Conservation (phyloP, 2,888 invertebrate genomes). For the Spatulosminthurus flaviceps region DNA sequence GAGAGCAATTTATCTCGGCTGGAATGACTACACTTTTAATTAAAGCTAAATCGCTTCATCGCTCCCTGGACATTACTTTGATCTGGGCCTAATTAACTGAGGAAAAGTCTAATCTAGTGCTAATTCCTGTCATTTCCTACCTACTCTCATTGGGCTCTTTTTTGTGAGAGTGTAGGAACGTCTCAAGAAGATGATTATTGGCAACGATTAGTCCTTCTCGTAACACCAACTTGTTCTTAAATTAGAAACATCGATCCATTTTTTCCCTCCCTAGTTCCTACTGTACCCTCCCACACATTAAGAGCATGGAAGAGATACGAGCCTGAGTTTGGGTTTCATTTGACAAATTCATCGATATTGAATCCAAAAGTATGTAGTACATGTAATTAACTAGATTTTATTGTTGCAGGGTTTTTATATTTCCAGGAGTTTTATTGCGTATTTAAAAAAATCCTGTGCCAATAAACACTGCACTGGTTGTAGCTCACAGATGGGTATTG, state of each 20-base stretch:
- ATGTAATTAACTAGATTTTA: too few relatives aligned
- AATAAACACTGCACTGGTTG: too few relatives aligned
- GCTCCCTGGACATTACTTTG: slow-evolving; percentile 65
- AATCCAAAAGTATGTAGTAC: too few relatives aligned
- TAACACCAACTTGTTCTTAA: slow-evolving; percentile 44
- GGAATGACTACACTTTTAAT: slow-evolving; percentile 65
- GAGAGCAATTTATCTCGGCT: slow-evolving; percentile 64
- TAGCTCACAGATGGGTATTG: too few relatives aligned
- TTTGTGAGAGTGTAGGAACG: slow-evolving; percentile 28
- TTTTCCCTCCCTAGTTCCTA: background rate
- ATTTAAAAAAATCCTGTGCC: too few relatives aligned
- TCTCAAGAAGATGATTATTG: slow-evolving; percentile 44
- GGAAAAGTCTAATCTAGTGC: slow-evolving; percentile 64
- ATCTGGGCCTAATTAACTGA: slow-evolving; percentile 64
- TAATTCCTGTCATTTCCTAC: slow-evolving; percentile 63
- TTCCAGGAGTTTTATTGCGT: too few relatives aligned
- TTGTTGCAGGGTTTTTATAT: too few relatives aligned
- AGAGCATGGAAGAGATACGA: background rate
- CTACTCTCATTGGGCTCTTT: slow-evolving; percentile 47
- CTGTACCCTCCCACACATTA: background rate
- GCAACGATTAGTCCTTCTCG: slow-evolving; percentile 40
- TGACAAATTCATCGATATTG: too few relatives aligned
- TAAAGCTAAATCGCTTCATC: slow-evolving; percentile 64
- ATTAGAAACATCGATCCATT: slow-evolving; percentile 47
- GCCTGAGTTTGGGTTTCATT: too few relatives aligned